Percentiles rank a stretch among this genome's conserved stretches.
Conservation (phyloP, 2,888 invertebrate species). For the Netelia inedita region DNA sequence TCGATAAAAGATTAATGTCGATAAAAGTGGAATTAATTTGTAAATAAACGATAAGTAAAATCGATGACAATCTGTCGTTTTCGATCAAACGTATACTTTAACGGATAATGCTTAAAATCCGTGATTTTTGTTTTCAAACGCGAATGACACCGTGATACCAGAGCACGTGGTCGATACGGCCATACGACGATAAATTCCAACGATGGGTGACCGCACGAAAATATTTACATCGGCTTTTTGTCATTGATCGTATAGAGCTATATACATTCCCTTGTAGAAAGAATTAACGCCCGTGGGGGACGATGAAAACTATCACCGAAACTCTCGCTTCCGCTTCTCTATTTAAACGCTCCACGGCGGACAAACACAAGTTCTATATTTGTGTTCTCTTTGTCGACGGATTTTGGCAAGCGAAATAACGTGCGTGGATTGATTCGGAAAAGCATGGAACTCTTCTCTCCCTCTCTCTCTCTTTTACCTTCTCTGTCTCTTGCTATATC, state of each 20-base stretch:
- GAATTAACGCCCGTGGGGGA: background rate
- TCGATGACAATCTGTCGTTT: background rate
- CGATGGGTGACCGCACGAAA: background rate
- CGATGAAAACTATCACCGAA: background rate
- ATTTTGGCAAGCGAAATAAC: conserved; percentile 68
- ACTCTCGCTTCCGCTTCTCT: conserved; percentile 3
- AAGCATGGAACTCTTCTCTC: background rate
- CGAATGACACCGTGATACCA: background rate
- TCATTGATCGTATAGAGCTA: background rate
- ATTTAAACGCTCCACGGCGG: conserved; percentile 20
- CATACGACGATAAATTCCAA: background rate
- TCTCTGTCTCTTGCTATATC: conserved; percentile 13
- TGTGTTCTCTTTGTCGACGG: conserved; percentile 56
- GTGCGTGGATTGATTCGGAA: conserved; percentile 68
- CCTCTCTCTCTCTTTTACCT: background rate
- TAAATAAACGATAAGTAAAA: background rate
- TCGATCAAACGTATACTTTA: background rate
- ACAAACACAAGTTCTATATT: conserved; percentile 10
- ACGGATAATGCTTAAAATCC: background rate
- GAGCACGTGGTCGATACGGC: background rate
- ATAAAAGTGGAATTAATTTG: background rate
- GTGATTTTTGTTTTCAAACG: background rate
- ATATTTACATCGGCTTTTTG: background rate
- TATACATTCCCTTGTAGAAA: background rate
- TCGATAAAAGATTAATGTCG: background rate